Evolutionary conservation across 2,113 vertebrate genomes (phyloP).

Genomic region (Cepphus grylle): DNA sequence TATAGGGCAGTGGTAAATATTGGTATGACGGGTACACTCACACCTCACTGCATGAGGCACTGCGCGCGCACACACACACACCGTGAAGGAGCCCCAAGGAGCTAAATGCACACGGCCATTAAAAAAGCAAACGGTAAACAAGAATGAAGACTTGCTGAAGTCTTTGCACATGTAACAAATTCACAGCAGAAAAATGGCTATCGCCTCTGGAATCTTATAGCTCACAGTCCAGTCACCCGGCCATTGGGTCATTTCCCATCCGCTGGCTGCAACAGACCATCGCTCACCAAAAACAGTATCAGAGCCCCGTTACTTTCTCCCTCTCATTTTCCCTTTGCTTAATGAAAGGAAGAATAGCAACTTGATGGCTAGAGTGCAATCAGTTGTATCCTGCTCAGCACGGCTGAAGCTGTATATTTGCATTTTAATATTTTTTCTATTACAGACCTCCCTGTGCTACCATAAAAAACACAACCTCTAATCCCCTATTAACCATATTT

Average conservation of each 20-base stretch:
- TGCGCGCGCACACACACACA: neutral
- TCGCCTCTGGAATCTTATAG: neutral
- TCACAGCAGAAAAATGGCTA: neutral
- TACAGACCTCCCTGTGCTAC: slow-evolving; percentile 36
- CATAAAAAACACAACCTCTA: slow-evolving; percentile 62
- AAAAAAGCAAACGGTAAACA: neutral
- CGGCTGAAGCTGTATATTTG: neutral
- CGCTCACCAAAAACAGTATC: neutral
- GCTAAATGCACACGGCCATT: rapidly evolving
- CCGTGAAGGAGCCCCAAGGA: neutral
- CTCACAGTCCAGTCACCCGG: neutral
- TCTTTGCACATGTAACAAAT: neutral
- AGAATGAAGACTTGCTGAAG: neutral
- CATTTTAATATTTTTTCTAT: slow-evolving; percentile 57
- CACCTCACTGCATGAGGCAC: neutral
- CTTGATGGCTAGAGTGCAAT: neutral
- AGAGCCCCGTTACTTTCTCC: neutral
- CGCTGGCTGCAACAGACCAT: neutral
- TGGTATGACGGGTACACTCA: rapidly evolving
- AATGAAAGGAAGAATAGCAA: neutral
- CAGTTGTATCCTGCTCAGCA: neutral
- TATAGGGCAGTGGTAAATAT: neutral
- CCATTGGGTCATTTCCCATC: neutral
- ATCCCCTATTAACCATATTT: slow-evolving; percentile 66
- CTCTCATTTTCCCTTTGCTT: neutral